Conservation (phyloP, 2,888 invertebrate species). For the Vannuccia rotundouncinata region DNA sequence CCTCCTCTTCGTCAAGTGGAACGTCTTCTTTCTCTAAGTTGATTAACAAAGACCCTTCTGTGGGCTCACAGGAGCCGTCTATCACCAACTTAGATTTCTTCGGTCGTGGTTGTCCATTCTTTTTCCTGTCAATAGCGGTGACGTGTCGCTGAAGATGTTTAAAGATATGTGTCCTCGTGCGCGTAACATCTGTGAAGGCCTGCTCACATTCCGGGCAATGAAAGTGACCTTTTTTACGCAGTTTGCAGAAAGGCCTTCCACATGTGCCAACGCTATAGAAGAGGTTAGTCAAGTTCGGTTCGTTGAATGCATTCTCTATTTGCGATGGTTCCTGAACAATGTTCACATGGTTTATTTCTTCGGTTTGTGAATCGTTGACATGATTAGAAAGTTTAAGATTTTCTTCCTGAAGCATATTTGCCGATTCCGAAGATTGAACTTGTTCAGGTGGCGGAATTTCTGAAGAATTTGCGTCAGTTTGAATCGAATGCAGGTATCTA, state of each 20-base stretch:
- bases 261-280: slow-evolving; percentile 55
- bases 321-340: neutral
- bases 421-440: neutral
- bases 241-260: slow-evolving; percentile 71
- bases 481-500: neutral
- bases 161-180: slow-evolving; percentile 66
- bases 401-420: neutral
- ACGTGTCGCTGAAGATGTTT: slow-evolving; percentile 59
- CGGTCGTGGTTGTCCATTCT: neutral
- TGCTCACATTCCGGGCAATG: slow-evolving; percentile 75
- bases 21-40: neutral
- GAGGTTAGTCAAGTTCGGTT: neutral
- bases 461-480: neutral
- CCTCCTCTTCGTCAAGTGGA: neutral
- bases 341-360: too few relatives aligned
- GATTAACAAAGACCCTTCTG: too few relatives aligned
- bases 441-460: neutral
- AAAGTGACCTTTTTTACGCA: slow-evolving; percentile 70
- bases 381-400: neutral
- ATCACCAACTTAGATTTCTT: neutral
- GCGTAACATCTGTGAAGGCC: slow-evolving; percentile 68
- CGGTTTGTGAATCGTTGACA: neutral
- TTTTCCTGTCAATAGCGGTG: neutral
- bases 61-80: neutral
- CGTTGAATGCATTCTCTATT: neutral